Base-by-base conservation (phyloP, 2,888 invertebrate genomes). In the Oxyteleia sp. region DNA sequence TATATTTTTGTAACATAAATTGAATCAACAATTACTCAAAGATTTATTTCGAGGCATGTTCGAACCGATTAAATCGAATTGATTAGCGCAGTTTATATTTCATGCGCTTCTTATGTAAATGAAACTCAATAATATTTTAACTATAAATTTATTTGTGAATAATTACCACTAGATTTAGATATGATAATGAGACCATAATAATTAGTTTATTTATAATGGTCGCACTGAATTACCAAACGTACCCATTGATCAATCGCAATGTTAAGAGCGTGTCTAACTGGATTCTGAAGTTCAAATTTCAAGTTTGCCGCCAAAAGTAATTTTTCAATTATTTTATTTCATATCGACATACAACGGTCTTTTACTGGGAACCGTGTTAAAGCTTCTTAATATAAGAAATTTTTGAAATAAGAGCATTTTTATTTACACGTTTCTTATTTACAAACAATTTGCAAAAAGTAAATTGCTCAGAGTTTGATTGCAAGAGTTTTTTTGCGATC, bases 11-110 rank as follows among this genome's bases (percentile, higher is more conserved):
- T 41, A 61, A 68, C 69, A 53, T 26, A 63, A 68, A 78, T 69
- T 78, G 68, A 68, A 76, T 76, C 76, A 75, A 74, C 76, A 76
- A 66, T 76, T 68, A 43, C 57, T 49, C 7, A 10, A 49, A 66
- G 66, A 76, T 76, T 76, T 76, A 76, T 68, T 66, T 49, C 76
- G 43, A 41, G 4, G 20, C 57, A 41, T 51, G 61, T 61, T 72
- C 26, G 10, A 57, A 29, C 57, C 15, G 75, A 75, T 75, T 75
- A 57, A n/a, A 75, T 75, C 59, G 53, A 68, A 76, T 68, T 76
- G 75, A 75, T 66, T 64, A 43, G 7, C 13, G 63, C 32, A 49
- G 29, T 49, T 72, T 41, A 20, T 47, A 69, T 41, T 38, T 69
- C 13, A 29, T 32, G 26, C 2, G 13, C 29, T 11, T 23, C 53